A percentile compares a stretch with the other conserved stretches of the same genome.
Conservation (phyloP, 2,888 invertebrate species). For the Magallana nippona region DNA sequence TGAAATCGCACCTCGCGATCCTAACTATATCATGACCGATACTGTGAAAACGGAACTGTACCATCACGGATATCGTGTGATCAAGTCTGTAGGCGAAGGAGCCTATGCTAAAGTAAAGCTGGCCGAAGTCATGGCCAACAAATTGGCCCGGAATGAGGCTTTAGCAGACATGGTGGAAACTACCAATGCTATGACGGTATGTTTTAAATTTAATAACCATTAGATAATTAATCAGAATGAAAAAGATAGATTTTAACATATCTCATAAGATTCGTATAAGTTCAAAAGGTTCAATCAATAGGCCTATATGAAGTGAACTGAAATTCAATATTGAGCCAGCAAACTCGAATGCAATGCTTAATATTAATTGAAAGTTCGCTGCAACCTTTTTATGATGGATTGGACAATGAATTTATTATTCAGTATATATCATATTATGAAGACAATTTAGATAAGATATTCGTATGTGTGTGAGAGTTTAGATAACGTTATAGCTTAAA, state of each 20-base stretch:
- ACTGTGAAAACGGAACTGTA: constrained; percentile 59
- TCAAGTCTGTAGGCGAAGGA: constrained; percentile 63
- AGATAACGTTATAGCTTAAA: too few relatives aligned
- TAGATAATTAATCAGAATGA: not conserved
- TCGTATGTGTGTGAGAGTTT: too few relatives aligned
- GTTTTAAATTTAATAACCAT: constrained; percentile 16
- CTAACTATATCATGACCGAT: constrained; percentile 52
- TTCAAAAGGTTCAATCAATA: not conserved
- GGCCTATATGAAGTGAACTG: too few relatives aligned
- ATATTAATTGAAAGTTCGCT: too few relatives aligned
- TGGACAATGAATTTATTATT: too few relatives aligned
- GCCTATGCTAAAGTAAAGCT: constrained; percentile 69
- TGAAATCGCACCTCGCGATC: constrained; percentile 35
- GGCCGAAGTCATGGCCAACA: constrained; percentile 62
- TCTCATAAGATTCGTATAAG: not conserved
- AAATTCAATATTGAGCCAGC: too few relatives aligned
- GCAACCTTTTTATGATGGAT: too few relatives aligned
- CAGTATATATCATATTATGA: too few relatives aligned
- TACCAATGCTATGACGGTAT: constrained; percentile 33
- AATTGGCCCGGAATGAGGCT: constrained; percentile 58
- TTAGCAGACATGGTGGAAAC: constrained; percentile 54
- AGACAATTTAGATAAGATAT: too few relatives aligned
- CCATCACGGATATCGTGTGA: constrained; percentile 62
- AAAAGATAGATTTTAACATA: not conserved
- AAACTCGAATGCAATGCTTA: too few relatives aligned